Evolutionary conservation across 2,888 invertebrate genomes (phyloP).

Genomic region (Chromoteleia sp.): DNA sequence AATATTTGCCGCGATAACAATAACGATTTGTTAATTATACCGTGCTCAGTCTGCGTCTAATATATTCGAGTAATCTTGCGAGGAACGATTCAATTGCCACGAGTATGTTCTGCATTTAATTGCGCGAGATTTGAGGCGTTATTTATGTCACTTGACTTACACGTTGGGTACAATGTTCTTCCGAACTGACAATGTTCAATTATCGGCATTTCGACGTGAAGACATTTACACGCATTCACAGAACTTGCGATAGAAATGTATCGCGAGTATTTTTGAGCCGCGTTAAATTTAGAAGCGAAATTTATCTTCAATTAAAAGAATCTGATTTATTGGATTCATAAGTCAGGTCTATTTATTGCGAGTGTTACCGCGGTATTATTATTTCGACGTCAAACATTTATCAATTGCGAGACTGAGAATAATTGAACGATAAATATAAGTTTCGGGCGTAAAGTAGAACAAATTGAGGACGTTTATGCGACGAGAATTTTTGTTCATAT

Average conservation of each 20-base stretch:
- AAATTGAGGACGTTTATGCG: too few species aligned
- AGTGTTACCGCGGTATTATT: too few species aligned
- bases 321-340: too few species aligned
- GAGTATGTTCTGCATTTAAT: constrained; percentile 42
- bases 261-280: too few species aligned
- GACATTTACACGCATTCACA: neutral
- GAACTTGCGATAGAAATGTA: neutral
- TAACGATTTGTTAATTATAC: constrained; percentile 38
- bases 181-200: constrained; percentile 43
- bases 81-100: constrained; percentile 46
- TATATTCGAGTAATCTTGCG: constrained; percentile 49
- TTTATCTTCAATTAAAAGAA: too few species aligned
- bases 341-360: too few species aligned
- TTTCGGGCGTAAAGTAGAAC: too few species aligned
- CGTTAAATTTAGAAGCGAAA: too few species aligned
- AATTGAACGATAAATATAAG: too few species aligned
- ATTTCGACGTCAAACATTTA: too few species aligned
- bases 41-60: constrained; percentile 21
- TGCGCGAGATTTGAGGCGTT: constrained; percentile 44
- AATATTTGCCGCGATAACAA: constrained; percentile 16
- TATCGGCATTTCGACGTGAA: constrained; percentile 24
- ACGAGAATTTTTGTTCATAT: too few species aligned
- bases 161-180: constrained; percentile 16
- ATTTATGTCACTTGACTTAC: constrained; percentile 44
- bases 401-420: too few species aligned